Evolutionary conservation across 1,140 invertebrate genomes (phyloP).

Genomic region (Vanessa atalanta): DNA sequence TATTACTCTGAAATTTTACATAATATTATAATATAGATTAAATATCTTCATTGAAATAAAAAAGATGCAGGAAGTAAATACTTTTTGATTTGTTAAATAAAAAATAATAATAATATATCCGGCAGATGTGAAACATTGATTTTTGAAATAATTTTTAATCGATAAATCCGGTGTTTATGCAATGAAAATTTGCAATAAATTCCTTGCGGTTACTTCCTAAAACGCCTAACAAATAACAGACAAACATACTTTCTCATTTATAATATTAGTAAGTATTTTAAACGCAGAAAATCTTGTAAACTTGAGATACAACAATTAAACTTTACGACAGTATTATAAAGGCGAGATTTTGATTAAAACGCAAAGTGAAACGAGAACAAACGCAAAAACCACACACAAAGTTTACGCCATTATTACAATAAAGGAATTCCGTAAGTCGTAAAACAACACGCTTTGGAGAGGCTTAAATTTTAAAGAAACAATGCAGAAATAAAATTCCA

Average conservation of each 20-base stretch:
- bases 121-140: too few species aligned
- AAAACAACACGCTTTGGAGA: slow-evolving; percentile 1
- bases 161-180: too few species aligned
- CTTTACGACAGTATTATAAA: slow-evolving; percentile 7
- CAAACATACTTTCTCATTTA: background rate
- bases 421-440: slow-evolving; percentile 5
- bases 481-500: slow-evolving; percentile 4
- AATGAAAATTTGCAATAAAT: too few species aligned
- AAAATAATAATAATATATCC: too few species aligned
- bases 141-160: too few species aligned
- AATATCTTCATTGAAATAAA: too few species aligned
- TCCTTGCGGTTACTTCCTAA: too few species aligned
- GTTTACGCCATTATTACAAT: background rate
- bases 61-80: too few species aligned
- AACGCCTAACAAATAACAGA: too few species aligned
- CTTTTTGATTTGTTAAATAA: too few species aligned
- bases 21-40: too few species aligned
- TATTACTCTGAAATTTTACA: too few species aligned
- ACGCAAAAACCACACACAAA: slow-evolving; percentile 4
- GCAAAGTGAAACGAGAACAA: background rate
- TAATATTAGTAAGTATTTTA: background rate
- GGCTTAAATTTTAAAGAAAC: slow-evolving; percentile 2
- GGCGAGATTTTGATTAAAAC: slow-evolving; percentile 7
- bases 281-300: background rate
- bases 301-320: slow-evolving; percentile 4